Evolutionary conservation across 1,140 invertebrate genomes (phyloP), one percentile per base, ranked within the genome.

Genomic region (Hylaeus anthracinus): DNA sequence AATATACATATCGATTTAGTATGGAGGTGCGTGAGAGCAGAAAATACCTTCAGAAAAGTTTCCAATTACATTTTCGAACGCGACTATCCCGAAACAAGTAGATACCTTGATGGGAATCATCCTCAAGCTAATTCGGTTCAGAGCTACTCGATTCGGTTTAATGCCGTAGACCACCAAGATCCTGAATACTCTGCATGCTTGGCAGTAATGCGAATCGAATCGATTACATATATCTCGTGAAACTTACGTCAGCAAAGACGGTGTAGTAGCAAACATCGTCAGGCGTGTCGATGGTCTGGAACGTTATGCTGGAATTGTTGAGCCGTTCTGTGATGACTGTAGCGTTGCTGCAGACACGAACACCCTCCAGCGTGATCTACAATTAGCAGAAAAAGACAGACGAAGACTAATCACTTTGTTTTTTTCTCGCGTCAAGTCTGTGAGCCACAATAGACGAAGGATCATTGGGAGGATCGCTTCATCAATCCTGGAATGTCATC

Each of bases 231-330:
- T 48, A 48, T 53, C 37, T 45, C 4, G 61, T 56, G 3, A 12
- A 58, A 91, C 92, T 92, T 85, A 92, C 91, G 76, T 92, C 92
- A 72, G 90, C 85, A 73, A 92, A 92, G 56, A 92, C 88, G 12
- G 83, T 89, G 66, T 91, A 92, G 72, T 90, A 88, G 80, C 92
- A 92, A 41, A 86, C 87, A 56, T 84, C 87, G 69, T 72, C 65
- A 15, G 75, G 66, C 10, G 72, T 66, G 45, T 86, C 82, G 67
- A 90, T 91, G 76, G 82, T 91, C 77, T 90, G 79, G 66, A 88
- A 84, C 67, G 83, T 84, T 61, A 89, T 86, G 56, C 86, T 89
- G 43, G 88, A 90, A 88, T 91, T 91, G 70, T 88, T 84, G 3
- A 72, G 72, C 85, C 82, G 85, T 75, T 90, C 84, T 26, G 60